A percentile compares a stretch with the other conserved stretches of the same genome.
Conservation (phyloP, 2,113 vertebrate species). For the Corythornis vintsioides region DNA sequence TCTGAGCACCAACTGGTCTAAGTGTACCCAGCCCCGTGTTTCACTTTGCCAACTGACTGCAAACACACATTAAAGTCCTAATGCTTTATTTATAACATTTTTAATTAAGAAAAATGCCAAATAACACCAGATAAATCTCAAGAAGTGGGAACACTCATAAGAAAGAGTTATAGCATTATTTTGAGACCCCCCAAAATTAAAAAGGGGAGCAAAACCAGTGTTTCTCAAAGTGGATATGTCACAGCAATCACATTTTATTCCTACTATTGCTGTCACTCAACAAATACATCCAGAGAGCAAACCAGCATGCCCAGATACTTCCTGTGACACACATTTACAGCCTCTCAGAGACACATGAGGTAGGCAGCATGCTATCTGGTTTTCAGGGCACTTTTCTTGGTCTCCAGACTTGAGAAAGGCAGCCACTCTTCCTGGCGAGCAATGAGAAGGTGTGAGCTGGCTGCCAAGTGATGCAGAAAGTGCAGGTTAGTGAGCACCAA, state of each 20-base stretch:
- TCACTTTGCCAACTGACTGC: not conserved
- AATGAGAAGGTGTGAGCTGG: not conserved
- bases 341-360: not conserved
- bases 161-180: not conserved
- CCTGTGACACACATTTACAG: not conserved
- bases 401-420: not conserved
- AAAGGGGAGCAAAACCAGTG: not conserved
- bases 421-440: not conserved
- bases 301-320: not conserved
- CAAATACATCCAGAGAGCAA: not conserved
- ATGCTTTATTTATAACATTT: not conserved
- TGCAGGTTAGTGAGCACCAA: fast-evolving
- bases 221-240: not conserved
- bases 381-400: not conserved
- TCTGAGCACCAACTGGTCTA: not conserved
- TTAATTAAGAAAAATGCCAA: not conserved
- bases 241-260: not conserved
- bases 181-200: not conserved
- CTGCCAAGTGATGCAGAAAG: not conserved
- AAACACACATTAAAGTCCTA: not conserved
- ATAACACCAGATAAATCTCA: not conserved
- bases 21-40: not conserved
- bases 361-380: not conserved
- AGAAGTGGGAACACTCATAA: not conserved
- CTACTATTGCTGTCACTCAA: not conserved